Percentiles rank a stretch among this genome's conserved stretches.
These are phyloP conservation scores for Planococcus citri DNA, from an alignment of 1,140 invertebrate species.

Conservation along the genomic window DNA sequence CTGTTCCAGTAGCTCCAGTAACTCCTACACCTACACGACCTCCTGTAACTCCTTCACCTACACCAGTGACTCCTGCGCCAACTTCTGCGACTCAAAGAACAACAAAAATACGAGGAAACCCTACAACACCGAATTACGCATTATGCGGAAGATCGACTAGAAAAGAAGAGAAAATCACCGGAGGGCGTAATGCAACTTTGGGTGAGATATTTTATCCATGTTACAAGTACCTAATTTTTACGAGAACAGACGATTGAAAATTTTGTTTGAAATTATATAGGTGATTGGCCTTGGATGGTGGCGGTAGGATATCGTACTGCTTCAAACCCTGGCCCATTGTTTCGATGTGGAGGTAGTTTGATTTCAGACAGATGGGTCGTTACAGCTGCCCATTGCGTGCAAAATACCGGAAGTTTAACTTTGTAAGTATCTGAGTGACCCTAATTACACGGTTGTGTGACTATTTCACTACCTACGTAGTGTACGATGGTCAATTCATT, in stretches of 20 bases:
- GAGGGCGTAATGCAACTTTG: neutral
- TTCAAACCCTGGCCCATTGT: neutral
- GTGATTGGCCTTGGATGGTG: conserved; percentile 43
- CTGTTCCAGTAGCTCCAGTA: too few species aligned
- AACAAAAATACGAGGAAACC: too few species aligned
- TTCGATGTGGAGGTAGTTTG: conserved; percentile 14
- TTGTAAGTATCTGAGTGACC: conserved; percentile 7
- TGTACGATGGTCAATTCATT: neutral
- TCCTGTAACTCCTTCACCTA: too few species aligned
- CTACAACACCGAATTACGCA: neutral
- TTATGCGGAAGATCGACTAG: neutral
- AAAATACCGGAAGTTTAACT: neutral
- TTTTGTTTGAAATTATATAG: neutral
- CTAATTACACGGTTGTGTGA: neutral
- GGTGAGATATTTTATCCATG: neutral
- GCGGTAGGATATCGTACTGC: conserved; percentile 31
- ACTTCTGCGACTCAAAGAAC: too few species aligned
- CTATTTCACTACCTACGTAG: neutral
- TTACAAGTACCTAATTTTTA: neutral
- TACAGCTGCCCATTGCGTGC: conserved; percentile 20
- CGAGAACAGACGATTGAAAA: too few species aligned
- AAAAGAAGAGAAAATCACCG: neutral
- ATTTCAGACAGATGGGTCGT: conserved; percentile 11
- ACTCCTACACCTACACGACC: too few species aligned
- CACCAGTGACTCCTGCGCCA: too few species aligned